phyloP scores from a whole-genome alignment of 2,888 invertebrate genomes.

The Unio delphinus region DNA sequence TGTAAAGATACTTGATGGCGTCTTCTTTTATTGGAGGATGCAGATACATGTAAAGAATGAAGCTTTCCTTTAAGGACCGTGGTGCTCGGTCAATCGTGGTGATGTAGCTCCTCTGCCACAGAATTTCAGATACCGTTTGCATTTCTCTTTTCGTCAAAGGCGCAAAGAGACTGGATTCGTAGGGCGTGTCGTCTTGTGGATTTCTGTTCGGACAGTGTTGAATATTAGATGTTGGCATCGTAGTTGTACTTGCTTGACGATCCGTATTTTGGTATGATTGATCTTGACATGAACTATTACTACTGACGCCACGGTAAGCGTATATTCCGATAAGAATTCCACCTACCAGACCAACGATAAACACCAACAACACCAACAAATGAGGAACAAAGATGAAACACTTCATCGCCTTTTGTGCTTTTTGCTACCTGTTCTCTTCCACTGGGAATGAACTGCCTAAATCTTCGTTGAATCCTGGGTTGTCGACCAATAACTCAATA shows the following conservation, averaged over 20 bases:
- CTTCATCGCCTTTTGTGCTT: too few species aligned
- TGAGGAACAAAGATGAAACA: conserved; percentile 10
- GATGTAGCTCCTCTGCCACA: conserved; percentile 16
- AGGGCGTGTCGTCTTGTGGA: conserved; percentile 17
- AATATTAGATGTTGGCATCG: neutral
- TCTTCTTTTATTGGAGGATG: conserved; percentile 33
- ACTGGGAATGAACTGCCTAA: too few species aligned
- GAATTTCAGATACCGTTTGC: conserved; percentile 21
- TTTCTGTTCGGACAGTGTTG: conserved; percentile 15
- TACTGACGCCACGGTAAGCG: conserved; percentile 22
- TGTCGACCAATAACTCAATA: too few species aligned
- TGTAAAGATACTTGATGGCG: conserved; percentile 34
- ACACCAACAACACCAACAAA: conserved; percentile 31
- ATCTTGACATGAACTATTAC: too few species aligned
- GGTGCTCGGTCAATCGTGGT: conserved; percentile 21
- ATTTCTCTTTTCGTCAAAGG: conserved; percentile 37
- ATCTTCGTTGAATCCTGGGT: too few species aligned
- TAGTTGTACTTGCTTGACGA: neutral
- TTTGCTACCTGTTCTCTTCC: too few species aligned
- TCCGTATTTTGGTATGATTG: too few species aligned
- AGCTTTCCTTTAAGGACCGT: conserved; percentile 26
- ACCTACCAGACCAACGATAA: conserved; percentile 27
- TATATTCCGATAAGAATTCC: conserved; percentile 41
- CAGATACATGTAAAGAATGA: conserved; percentile 36
- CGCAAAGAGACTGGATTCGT: conserved; percentile 29